phyloP scores from a whole-genome alignment of 2,797 vertebrate species.

The Coregonus sp. region DNA sequence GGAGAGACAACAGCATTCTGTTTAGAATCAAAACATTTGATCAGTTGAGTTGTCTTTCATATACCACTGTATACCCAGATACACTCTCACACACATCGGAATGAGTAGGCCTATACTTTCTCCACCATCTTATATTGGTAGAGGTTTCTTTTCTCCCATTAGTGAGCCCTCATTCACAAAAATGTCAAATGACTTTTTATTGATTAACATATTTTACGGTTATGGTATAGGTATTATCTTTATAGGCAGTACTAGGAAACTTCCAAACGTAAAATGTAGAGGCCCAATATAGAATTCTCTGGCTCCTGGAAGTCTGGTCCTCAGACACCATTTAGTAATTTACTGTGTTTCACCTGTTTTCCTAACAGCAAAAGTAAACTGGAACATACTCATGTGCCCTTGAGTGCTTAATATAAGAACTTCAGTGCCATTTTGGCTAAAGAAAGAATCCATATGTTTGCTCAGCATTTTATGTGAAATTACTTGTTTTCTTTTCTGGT shows the following conservation, averaged over 20 bases:
- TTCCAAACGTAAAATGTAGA: background rate
- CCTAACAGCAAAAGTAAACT: slow-evolving; percentile 10
- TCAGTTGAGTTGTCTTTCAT: no score
- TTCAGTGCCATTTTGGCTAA: slow-evolving; percentile 13
- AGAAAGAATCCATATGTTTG: slow-evolving; percentile 22
- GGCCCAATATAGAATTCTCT: background rate
- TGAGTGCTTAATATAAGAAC: slow-evolving; percentile 14
- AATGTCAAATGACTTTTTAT: background rate
- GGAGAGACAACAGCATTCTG: background rate
- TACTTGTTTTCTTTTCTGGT: slow-evolving; percentile 23
- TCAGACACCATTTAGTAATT: slow-evolving; percentile 6
- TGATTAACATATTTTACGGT: background rate
- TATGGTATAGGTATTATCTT: background rate
- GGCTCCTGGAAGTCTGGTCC: slow-evolving; percentile 2
- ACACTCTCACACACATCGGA: background rate
- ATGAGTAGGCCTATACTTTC: background rate
- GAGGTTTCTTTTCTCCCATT: background rate
- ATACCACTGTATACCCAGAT: no score
- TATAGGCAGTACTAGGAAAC: background rate
- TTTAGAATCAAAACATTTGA: no score
- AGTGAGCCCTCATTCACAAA: background rate
- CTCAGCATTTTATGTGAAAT: slow-evolving; percentile 29
- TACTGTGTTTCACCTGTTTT: background rate
- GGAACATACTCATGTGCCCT: slow-evolving; percentile 22
- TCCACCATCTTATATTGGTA: background rate